Conservation (phyloP, 37 sponge, comb jelly and placozoan species). For the Hexactinellida sp. region DNA sequence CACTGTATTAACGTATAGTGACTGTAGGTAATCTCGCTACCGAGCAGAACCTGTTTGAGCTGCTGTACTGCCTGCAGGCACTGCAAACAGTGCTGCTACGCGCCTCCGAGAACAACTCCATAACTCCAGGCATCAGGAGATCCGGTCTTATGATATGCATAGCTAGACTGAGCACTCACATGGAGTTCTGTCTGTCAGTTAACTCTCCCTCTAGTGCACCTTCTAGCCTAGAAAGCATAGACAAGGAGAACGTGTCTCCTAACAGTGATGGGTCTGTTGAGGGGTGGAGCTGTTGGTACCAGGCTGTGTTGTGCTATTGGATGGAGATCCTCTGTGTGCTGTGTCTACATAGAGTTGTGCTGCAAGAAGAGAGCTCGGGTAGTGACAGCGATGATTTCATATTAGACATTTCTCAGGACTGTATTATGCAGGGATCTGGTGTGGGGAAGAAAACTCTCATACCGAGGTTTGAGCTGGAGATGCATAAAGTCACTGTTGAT, state of each 20-base stretch:
- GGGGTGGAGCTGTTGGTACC: slow-evolving; percentile 1
- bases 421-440: neutral
- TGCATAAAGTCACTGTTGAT: neutral
- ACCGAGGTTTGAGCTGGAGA: neutral
- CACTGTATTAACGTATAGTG: too few relatives aligned
- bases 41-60: neutral
- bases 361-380: neutral
- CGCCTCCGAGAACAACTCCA: neutral
- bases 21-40: neutral
- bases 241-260: neutral
- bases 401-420: neutral
- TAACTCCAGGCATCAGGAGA: neutral
- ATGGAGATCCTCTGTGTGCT: neutral
- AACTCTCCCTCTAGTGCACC: neutral
- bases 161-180: neutral
- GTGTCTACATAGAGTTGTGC: slow-evolving; percentile 7
- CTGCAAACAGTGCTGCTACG: neutral
- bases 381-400: neutral
- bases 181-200: neutral
- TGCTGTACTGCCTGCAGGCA: neutral
- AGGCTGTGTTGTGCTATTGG: slow-evolving; percentile 3
- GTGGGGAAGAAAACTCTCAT: neutral
- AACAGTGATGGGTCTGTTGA: neutral
- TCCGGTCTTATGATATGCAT: neutral
- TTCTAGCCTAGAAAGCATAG: neutral